Evolutionary conservation across 2,113 vertebrate species (phyloP).

Genomic region (Heptranchias perlo): DNA sequence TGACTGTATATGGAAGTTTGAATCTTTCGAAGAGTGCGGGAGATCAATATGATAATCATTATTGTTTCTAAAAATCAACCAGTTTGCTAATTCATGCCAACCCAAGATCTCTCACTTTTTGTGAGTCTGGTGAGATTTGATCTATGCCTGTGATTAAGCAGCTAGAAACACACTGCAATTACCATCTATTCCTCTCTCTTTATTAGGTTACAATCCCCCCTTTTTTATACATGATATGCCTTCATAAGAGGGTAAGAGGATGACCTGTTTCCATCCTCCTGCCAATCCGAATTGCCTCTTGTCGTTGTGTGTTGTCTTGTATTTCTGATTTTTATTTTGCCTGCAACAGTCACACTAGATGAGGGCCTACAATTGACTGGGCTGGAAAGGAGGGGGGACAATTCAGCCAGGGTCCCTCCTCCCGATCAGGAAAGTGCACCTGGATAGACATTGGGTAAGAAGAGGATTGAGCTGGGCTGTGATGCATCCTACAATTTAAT

Average conservation of each 20-base stretch:
- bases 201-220: too few relatives aligned
- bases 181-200: not conserved
- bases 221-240: too few relatives aligned
- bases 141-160: not conserved
- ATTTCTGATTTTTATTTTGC: too few relatives aligned
- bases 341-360: too few relatives aligned
- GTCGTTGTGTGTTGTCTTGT: too few relatives aligned
- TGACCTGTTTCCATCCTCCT: too few relatives aligned
- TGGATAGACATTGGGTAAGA: not conserved
- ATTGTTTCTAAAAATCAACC: not conserved
- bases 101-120: not conserved
- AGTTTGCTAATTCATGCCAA: not conserved
- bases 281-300: too few relatives aligned
- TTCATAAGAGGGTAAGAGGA: too few relatives aligned
- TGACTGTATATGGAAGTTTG: not conserved
- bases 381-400: not conserved
- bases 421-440: not conserved
- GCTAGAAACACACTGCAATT: not conserved
- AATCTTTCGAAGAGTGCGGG: not conserved
- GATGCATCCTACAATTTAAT: not conserved
- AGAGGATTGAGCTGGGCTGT: not conserved
- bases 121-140: not conserved
- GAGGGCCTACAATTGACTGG: not conserved
- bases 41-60: not conserved
- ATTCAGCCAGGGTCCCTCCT: not conserved